Evolutionary conservation across 2,113 vertebrate genomes (phyloP).

Genomic region (Esox niger): DNA sequence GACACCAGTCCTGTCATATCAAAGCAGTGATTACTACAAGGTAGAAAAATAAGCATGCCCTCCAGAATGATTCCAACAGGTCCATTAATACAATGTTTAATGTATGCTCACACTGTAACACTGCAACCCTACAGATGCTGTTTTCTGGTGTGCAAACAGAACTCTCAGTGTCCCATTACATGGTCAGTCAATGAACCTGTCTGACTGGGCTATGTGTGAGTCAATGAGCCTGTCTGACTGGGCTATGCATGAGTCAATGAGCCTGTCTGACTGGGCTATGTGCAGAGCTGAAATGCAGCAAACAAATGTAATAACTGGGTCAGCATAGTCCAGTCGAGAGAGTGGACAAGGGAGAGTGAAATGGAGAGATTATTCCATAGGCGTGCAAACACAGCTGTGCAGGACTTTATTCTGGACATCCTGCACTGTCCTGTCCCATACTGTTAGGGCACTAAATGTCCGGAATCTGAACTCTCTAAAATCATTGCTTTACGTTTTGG

Average conservation of each 20-base stretch:
- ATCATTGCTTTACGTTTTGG: neutral
- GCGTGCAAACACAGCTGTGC: neutral
- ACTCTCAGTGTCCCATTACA: no score
- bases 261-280: neutral
- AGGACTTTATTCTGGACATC: neutral
- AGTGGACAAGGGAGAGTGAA: neutral
- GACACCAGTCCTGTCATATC: no score
- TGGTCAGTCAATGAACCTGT: no score
- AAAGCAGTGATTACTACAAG: no score
- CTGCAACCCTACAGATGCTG: neutral
- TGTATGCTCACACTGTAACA: neutral
- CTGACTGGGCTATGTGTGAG: no score
- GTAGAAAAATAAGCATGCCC: neutral
- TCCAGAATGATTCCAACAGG: neutral
- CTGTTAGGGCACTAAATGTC: neutral
- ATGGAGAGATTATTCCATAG: neutral
- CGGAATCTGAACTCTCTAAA: neutral
- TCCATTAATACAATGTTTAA: no score
- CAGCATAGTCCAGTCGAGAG: conserved; percentile 19
- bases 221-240: no score
- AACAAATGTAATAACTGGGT: conserved; percentile 42
- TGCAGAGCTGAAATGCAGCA: conserved; percentile 31
- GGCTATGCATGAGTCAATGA: no score
- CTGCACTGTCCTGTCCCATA: neutral
- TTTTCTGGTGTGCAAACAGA: no score